Base-by-base conservation (phyloP, 2,113 vertebrate species). In the Melanostigma gelatinosum region DNA sequence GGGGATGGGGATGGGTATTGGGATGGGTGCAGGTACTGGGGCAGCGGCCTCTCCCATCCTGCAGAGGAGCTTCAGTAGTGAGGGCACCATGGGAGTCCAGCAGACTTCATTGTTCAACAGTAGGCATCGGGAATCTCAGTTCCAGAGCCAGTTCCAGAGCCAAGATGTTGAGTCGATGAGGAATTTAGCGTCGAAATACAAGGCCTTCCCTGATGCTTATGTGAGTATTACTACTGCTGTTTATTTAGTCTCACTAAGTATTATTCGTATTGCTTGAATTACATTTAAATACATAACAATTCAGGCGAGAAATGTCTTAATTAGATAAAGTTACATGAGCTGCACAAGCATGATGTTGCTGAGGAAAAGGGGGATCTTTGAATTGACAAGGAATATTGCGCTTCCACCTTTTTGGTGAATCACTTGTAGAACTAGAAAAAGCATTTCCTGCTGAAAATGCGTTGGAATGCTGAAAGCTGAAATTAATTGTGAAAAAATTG, bases 201-300 rank as follows among this genome's bases (percentile, higher is more conserved):
- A 90, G 62, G 93, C 92, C 40, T 89, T 95, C 85, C 81, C 78
- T 0, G 95, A 95, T 22, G 92, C 90, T 27, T 96, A 94, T 92
- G 97, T 98, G 89, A 98, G 97, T 93, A 79, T 62, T 11, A 8
- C 18, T 16, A 13, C 4, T 11, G 18, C 15, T 20, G 0, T 34
- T 2, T 32, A 18, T 54, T 46, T 44, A 48, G n/a, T n/a, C 12
- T 32, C 9, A 72, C 11, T 15, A 20, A 12, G 6, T 44, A 6
- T 44, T 16, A 27, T 44, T 34, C 22, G 20, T 63, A 3, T 36
- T 54, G 32, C 7, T 24, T 54, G 13, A 0, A n/a, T 54, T 4
- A 46, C 36, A 32, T 46, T 18, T 46, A 29, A 24, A 48, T 44
- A 12, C 5, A 48, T n/a, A 22, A 16, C 54, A 29, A 32, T 22